Evolutionary conservation across 2,113 vertebrate species (phyloP).

Genomic region (Turnix velox): DNA sequence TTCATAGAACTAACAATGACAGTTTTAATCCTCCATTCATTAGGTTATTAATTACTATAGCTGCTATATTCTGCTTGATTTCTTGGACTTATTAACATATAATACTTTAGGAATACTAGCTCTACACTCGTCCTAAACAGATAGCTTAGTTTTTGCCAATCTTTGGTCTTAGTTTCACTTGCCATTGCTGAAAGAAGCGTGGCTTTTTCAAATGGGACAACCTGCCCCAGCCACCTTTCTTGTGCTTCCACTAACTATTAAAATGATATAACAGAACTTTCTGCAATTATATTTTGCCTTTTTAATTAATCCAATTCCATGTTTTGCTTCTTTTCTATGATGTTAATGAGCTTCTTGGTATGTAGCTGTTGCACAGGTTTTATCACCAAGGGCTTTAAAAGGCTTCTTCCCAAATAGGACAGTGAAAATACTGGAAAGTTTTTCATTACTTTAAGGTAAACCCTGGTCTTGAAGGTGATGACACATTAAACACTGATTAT

Average conservation of each 20-base stretch:
- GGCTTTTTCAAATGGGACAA: neutral
- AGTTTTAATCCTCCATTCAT: neutral
- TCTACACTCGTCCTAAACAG: neutral
- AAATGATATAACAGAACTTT: neutral
- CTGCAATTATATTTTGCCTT: neutral
- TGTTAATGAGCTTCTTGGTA: neutral
- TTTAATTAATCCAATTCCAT: neutral
- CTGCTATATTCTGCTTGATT: neutral
- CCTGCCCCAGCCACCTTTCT: neutral
- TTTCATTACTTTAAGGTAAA: neutral
- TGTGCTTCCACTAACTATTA: neutral
- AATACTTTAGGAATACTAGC: neutral
- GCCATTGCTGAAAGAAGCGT: neutral
- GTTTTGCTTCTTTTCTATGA: neutral
- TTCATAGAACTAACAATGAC: neutral
- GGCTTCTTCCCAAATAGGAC: neutral
- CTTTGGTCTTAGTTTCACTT: neutral
- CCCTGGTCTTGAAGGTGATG: neutral
- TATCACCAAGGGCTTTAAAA: neutral
- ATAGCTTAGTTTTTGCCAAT: neutral
- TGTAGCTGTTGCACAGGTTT: neutral
- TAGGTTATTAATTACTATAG: neutral
- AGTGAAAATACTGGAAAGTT: neutral
- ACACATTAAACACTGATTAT: too few relatives aligned
- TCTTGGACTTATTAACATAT: neutral